A percentile compares a stretch with the other conserved stretches of the same genome.
Conservation (phyloP, 2,797 vertebrate species). For the Melopsittacus undulatus region DNA sequence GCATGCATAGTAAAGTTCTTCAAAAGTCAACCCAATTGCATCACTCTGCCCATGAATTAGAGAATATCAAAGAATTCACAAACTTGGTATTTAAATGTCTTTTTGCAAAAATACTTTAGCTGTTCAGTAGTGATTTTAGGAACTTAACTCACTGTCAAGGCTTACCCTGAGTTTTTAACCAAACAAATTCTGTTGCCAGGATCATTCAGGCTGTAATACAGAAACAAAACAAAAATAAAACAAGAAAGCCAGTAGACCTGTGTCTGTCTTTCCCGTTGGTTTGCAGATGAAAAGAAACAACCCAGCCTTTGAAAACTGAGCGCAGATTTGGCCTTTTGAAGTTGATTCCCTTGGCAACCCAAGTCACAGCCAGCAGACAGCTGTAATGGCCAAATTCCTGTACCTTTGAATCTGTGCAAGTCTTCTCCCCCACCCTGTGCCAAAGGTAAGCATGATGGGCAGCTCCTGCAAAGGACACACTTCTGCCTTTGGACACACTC, state of each 20-base stretch:
- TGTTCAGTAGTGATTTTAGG: neutral
- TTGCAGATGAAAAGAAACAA: slow-evolving; percentile 32
- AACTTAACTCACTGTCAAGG: neutral
- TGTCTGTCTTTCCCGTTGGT: neutral
- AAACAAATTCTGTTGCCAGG: neutral
- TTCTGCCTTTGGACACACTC: fast-evolving
- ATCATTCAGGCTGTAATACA: neutral
- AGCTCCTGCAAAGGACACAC: neutral
- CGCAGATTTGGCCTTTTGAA: slow-evolving; percentile 5
- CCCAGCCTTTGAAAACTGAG: slow-evolving; percentile 7
- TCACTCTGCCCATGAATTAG: neutral
- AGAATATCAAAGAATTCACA: neutral
- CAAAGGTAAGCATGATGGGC: neutral
- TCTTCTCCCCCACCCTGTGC: fast-evolving
- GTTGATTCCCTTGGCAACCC: slow-evolving; percentile 41
- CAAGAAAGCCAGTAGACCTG: neutral
- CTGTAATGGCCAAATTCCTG: fast-evolving
- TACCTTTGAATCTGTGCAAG: neutral
- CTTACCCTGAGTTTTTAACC: neutral
- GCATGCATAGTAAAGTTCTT: neutral
- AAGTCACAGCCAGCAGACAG: neutral
- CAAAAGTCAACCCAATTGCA: neutral
- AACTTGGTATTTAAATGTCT: neutral
- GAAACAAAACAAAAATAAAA: neutral
- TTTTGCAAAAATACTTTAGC: neutral